Evolutionary conservation across 1,140 invertebrate genomes (phyloP).

Genomic region (Harlomillsia oculata): DNA sequence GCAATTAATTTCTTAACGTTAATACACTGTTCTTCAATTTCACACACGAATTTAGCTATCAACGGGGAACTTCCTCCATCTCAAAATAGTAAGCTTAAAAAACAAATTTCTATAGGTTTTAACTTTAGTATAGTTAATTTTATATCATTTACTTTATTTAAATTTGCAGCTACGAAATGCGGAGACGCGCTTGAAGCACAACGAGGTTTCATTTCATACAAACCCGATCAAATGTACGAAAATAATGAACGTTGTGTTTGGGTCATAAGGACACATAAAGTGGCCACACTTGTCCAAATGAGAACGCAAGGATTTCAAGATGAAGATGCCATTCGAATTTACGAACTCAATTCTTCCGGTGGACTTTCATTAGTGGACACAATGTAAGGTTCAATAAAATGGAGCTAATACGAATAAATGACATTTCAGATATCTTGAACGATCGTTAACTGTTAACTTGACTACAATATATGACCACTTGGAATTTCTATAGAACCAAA

Average conservation of each 20-base stretch:
- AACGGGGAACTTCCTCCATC: no score
- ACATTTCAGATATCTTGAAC: no score
- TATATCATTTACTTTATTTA: not conserved
- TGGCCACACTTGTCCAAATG: conserved; percentile 5
- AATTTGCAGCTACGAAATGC: conserved; percentile 9
- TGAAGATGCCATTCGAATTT: conserved; percentile 1
- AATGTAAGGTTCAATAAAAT: not conserved
- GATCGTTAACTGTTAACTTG: not conserved
- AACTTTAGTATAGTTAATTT: not conserved
- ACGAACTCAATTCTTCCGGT: not conserved
- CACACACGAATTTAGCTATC: no score
- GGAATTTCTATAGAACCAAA: not conserved
- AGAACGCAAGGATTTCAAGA: not conserved
- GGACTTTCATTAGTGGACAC: not conserved
- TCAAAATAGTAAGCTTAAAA: no score
- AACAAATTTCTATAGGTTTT: no score
- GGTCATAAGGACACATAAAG: conserved; percentile 11
- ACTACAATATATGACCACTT: not conserved
- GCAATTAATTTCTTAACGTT: no score
- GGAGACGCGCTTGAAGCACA: conserved; percentile 5
- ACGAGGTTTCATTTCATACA: conserved; percentile 10
- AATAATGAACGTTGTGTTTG: conserved; percentile 19
- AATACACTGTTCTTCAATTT: not conserved
- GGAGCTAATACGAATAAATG: no score
- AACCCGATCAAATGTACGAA: not conserved